Conservation (phyloP, 2,888 invertebrate species). For the Erynnis tages region DNA sequence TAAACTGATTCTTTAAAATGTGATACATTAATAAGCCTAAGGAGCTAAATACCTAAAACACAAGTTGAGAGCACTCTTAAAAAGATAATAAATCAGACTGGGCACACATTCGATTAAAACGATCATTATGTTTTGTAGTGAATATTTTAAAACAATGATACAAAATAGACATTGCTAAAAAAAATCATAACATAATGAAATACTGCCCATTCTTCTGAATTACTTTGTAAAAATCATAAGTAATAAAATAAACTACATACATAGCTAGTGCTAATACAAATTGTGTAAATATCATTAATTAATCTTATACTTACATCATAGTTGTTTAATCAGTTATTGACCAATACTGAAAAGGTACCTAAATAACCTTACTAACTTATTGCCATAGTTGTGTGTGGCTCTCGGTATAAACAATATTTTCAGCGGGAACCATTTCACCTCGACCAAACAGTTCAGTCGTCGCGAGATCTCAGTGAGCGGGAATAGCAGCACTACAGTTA, state of each 20-base stretch:
- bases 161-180: neutral
- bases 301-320: constrained; percentile 64
- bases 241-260: constrained; percentile 70
- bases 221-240: constrained; percentile 30
- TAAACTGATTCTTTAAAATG: constrained; percentile 22
- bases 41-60: constrained; percentile 28
- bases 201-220: constrained; percentile 34
- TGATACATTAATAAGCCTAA: constrained; percentile 22
- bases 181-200: neutral
- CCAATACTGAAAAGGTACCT: constrained; percentile 76
- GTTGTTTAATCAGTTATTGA: constrained; percentile 64
- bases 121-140: too few relatives aligned
- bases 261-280: constrained; percentile 66
- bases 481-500: constrained; percentile 31
- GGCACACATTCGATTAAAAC: constrained; percentile 32
- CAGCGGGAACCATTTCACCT: constrained; percentile 38
- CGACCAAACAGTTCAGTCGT: constrained; percentile 47
- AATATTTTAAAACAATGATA: too few relatives aligned
- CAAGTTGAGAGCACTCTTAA: constrained; percentile 35
- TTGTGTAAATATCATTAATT: constrained; percentile 71
- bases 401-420: constrained; percentile 39
- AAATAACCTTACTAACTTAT: constrained; percentile 68
- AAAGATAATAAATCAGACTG: constrained; percentile 33
- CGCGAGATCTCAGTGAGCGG: constrained; percentile 51
- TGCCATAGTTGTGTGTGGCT: constrained; percentile 67